Evolutionary conservation across 2,113 vertebrate species (phyloP), one percentile per base, ranked within the genome.

Genomic region (Channa argus): DNA sequence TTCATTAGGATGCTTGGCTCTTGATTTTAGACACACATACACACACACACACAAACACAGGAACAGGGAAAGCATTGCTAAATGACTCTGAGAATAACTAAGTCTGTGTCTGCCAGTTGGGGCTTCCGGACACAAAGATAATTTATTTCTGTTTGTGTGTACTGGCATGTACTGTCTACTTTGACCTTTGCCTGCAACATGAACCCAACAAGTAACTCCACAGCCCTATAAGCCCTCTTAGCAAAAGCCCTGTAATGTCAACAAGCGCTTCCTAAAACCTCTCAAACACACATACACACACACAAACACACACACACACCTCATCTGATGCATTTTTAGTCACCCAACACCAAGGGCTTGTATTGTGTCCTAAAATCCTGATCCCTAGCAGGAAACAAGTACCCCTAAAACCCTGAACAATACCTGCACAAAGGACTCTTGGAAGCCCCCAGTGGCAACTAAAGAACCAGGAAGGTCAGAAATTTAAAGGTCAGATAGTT

Each of bases 331-430:
- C 71, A 85, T 88, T 84, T 82, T 84, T 75, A 74, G 74, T 75
- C 83, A 76, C 38, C 68, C 59, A 44, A 72, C 73, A 80, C 85
- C 67, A 79, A 89, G 87, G 87, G 82, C 63, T 52, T 54, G 79
- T 49, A 84, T 90, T 86, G 88, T 89, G 87, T 81, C 68, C 80
- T 76, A 62, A 78, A 91, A 83, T 88, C 84, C 88, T 89, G 77
- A 93, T 86, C 86, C 85, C 69, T 52, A 63, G 74, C 88, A 88
- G 86, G 83, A 92, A 91, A 90, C 83, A 90, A 90, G 88, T 54
- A 78, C 70, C 77, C 60, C 80, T 81, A 89, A 77, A 91, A 85
- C 70, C 86, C 87, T 51, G 74, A 90, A 91, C 85, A 86, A 86
- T 63, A 1, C 61, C 59, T 6, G 11, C 39, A 85, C 88, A 88